Percentiles rank a stretch among this genome's conserved stretches.
These are phyloP conservation scores for Drosophila pachea DNA, from an alignment of 1,140 invertebrate species.

Conservation along the genomic window DNA sequence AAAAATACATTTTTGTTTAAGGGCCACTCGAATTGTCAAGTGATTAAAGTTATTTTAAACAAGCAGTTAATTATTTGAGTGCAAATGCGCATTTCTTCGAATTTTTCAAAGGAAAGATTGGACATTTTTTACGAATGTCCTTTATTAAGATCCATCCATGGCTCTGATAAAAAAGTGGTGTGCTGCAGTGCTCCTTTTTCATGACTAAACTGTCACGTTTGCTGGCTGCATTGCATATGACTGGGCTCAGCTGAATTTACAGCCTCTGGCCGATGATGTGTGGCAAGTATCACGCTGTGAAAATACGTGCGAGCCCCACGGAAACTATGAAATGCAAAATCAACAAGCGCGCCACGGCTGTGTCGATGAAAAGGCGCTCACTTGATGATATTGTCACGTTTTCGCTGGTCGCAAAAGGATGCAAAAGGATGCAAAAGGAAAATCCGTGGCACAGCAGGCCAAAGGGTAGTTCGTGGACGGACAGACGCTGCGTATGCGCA, in stretches of 20 bases:
- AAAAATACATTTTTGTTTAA: too few species aligned
- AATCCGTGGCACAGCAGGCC: not conserved
- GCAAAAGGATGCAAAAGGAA: slow-evolving; percentile 4
- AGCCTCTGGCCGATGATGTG: slow-evolving; percentile 8
- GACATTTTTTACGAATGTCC: too few species aligned
- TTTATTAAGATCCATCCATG: not conserved
- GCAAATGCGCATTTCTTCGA: too few species aligned
- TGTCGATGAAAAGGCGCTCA: slow-evolving; percentile 12
- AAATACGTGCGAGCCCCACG: slow-evolving; percentile 19
- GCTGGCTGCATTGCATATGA: not conserved
- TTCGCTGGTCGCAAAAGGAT: slow-evolving; percentile 2
- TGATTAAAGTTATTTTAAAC: too few species aligned
- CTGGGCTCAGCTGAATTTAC: not conserved
- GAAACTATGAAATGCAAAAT: slow-evolving; percentile 51
- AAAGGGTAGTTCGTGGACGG: not conserved
- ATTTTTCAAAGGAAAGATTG: too few species aligned
- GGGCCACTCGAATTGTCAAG: too few species aligned
- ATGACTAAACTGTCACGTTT: not conserved
- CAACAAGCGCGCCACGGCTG: slow-evolving; percentile 40
- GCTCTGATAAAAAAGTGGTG: not conserved
- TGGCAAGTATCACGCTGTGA: slow-evolving; percentile 4
- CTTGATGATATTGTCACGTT: slow-evolving; percentile 74
- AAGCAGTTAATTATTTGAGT: too few species aligned
- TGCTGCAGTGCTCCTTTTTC: not conserved
- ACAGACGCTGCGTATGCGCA: slow-evolving; percentile 59